phyloP scores from a whole-genome alignment of 2,797 vertebrate genomes.

The Enoplosus armatus region DNA sequence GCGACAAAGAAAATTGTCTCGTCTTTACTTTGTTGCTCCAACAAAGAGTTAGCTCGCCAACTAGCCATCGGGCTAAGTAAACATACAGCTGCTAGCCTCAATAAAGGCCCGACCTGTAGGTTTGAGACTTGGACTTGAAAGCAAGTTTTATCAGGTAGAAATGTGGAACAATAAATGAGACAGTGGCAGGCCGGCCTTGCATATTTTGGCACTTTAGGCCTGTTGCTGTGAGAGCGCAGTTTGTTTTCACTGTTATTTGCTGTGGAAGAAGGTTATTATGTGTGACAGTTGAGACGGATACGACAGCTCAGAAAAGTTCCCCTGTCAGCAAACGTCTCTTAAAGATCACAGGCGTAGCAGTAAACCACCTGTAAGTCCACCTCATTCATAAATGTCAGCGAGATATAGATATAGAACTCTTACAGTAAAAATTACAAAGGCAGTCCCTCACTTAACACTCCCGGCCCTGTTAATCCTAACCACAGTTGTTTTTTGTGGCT shows the following conservation, averaged over 20 bases:
- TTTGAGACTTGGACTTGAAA: background rate
- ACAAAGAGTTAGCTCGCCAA: background rate
- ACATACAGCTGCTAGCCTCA: background rate
- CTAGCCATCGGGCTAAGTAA: background rate
- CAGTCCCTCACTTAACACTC: background rate
- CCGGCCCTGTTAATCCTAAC: constrained; percentile 7
- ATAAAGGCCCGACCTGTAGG: background rate
- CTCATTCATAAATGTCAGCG: constrained; percentile 7
- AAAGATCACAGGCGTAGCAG: background rate
- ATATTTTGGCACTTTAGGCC: background rate
- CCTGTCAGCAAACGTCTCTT: constrained; percentile 4
- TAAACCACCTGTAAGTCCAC: constrained; percentile 23
- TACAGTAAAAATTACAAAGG: constrained; percentile 1
- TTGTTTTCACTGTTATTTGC: background rate
- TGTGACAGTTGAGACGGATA: constrained; percentile 13
- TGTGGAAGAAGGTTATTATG: background rate
- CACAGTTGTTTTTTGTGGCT: constrained; percentile 17
- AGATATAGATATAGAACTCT: constrained; percentile 1
- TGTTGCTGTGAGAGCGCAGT: background rate
- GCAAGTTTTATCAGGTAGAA: background rate
- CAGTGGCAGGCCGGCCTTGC: background rate
- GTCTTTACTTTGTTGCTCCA: background rate
- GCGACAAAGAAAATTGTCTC: background rate
- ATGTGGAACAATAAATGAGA: background rate
- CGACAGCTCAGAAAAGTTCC: background rate